Evolutionary conservation across 2,797 vertebrate genomes (phyloP).

Genomic region (Artibeus jamaicensis): DNA sequence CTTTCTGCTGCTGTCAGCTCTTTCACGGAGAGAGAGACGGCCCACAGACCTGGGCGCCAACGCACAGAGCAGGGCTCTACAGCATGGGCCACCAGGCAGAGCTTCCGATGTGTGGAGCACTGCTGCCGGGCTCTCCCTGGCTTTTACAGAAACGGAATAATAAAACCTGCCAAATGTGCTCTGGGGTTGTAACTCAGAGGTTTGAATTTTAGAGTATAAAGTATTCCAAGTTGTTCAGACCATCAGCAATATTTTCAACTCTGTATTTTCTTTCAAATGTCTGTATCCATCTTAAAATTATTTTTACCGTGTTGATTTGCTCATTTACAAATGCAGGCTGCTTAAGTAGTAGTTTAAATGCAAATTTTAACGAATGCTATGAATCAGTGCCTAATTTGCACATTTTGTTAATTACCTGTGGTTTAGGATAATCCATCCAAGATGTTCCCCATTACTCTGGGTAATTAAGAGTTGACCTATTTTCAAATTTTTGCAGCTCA

Average conservation of each 20-base stretch:
- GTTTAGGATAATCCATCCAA: constrained; percentile 77
- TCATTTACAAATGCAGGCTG: constrained; percentile 71
- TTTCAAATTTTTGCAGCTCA: constrained; percentile 73
- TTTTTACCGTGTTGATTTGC: constrained; percentile 70
- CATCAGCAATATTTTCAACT: constrained; percentile 40
- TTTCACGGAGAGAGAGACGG: background rate
- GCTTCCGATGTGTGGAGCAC: background rate
- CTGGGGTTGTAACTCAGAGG: background rate
- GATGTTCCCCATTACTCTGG: constrained; percentile 74
- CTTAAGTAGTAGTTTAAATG: constrained; percentile 76
- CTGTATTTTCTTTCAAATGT: constrained; percentile 50
- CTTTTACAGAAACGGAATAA: constrained; percentile 12
- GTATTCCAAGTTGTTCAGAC: background rate
- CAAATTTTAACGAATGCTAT: constrained; percentile 76
- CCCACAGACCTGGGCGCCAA: fast-evolving
- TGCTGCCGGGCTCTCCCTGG: background rate
- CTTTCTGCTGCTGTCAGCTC: background rate
- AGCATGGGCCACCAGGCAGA: background rate
- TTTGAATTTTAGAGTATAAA: constrained; percentile 38
- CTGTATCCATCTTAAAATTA: constrained; percentile 67
- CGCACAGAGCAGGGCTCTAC: background rate
- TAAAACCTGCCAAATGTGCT: background rate
- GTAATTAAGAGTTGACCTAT: constrained; percentile 79
- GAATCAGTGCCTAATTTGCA: constrained; percentile 79
- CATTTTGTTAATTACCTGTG: constrained; percentile 80